These are phyloP conservation scores for Ciona savignyi DNA, from an alignment of 23 tunicate genomes.

Conservation along the genomic window DNA sequence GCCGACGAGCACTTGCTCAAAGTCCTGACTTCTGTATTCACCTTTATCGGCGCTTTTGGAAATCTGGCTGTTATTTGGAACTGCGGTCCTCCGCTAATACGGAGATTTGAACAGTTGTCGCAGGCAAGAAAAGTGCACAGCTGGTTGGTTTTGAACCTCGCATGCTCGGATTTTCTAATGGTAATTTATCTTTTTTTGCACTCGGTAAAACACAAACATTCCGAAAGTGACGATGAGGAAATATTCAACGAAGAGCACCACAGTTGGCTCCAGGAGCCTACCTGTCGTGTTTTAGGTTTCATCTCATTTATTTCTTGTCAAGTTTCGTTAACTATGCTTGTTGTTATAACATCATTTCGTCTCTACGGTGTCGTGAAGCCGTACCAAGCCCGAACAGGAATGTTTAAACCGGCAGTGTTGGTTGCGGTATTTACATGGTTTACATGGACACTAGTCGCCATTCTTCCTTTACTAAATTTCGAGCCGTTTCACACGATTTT, in stretches of 20 bases:
- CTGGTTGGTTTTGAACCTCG: slow-evolving; percentile 17
- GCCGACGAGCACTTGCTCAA: background rate
- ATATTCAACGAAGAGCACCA: background rate
- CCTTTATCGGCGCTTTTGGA: slow-evolving; percentile 11
- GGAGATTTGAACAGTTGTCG: background rate
- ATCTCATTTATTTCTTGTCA: background rate
- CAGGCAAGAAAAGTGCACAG: slow-evolving; percentile 14
- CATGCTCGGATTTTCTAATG: slow-evolving; percentile 22
- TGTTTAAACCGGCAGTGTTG: background rate
- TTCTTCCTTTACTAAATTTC: background rate
- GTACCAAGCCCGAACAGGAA: background rate
- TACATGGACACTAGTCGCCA: background rate
- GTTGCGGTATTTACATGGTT: background rate
- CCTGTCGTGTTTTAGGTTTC: background rate
- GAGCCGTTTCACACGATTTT: background rate
- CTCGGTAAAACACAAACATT: background rate
- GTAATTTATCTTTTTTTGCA: slow-evolving; percentile 5
- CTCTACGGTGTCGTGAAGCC: background rate
- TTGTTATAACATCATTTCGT: background rate
- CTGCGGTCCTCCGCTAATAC: background rate
- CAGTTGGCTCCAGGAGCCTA: background rate
- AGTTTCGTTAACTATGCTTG: background rate
- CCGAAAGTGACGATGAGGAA: background rate
- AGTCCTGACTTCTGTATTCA: background rate
- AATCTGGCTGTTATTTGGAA: slow-evolving; percentile 8